Conservation (phyloP, 2,797 vertebrate species). For the Hemibagrus guttatus region DNA sequence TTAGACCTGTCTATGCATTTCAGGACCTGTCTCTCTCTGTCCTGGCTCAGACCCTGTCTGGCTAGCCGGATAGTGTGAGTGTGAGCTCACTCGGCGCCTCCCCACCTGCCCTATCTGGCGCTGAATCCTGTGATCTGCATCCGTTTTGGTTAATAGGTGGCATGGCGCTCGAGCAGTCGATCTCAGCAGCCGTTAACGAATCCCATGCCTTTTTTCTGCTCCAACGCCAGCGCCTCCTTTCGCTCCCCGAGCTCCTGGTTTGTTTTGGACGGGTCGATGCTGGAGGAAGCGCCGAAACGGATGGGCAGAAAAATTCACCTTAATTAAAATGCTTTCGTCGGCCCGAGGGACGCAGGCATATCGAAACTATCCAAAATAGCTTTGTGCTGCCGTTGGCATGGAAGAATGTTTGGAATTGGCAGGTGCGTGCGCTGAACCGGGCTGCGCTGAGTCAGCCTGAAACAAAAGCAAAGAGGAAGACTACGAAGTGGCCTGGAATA, state of each 20-base stretch:
- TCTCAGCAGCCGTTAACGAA: slow-evolving; percentile 33
- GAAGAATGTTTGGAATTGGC: slow-evolving; percentile 37
- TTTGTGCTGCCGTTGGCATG: slow-evolving; percentile 34
- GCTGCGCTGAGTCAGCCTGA: slow-evolving; percentile 20
- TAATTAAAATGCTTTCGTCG: slow-evolving; percentile 51
- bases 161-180: not conserved
- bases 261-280: slow-evolving; percentile 11
- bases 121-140: slow-evolving; percentile 25
- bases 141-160: slow-evolving; percentile 33
- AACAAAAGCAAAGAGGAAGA: slow-evolving; percentile 19
- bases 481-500: slow-evolving; percentile 17
- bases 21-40: not conserved
- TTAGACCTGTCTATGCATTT: slow-evolving; percentile 4
- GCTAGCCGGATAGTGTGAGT: not conserved
- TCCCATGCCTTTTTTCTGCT: slow-evolving; percentile 17
- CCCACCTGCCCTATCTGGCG: slow-evolving; percentile 46
- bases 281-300: slow-evolving; percentile 3
- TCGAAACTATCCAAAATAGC: slow-evolving; percentile 44
- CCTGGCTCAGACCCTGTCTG: slow-evolving; percentile 16
- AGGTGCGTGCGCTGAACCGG: slow-evolving; percentile 20
- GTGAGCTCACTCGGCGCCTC: slow-evolving; percentile 4
- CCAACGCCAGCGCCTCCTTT: not conserved
- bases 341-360: slow-evolving; percentile 30
- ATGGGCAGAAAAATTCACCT: slow-evolving; percentile 34
- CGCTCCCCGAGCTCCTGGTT: slow-evolving; percentile 14